These are phyloP conservation scores for Todiramphus saurophagus DNA, from an alignment of 2,113 vertebrate species.

Conservation along the genomic window DNA sequence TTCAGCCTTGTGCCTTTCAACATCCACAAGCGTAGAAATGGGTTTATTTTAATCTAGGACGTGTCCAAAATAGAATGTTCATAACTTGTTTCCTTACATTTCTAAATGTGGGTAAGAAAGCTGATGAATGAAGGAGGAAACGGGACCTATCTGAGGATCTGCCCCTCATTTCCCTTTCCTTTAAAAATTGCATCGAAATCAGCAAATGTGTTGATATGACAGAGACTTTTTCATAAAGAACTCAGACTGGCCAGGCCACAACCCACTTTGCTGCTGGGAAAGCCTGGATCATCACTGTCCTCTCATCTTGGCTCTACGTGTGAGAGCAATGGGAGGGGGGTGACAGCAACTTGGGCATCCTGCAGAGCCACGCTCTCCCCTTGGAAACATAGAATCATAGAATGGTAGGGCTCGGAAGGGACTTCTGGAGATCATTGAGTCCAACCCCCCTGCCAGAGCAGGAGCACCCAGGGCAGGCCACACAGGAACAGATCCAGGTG, in stretches of 20 bases:
- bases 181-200: neutral
- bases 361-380: accelerated
- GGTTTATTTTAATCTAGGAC: constrained; percentile 6
- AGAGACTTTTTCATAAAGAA: neutral
- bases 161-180: neutral
- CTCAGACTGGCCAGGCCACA: neutral
- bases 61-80: neutral
- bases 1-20: neutral
- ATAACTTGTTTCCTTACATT: neutral
- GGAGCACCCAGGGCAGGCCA: too few relatives aligned
- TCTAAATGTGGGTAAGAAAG: neutral
- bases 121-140: neutral
- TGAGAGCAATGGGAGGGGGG: neutral
- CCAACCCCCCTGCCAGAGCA: too few relatives aligned
- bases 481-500: too few relatives aligned
- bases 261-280: neutral
- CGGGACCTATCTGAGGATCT: neutral
- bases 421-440: too few relatives aligned
- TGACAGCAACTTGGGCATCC: neutral
- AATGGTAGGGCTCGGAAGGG: too few relatives aligned
- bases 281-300: neutral
- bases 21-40: neutral
- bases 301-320: accelerated
- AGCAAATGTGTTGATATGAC: neutral
- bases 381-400: neutral